Evolutionary conservation across 2,888 invertebrate species (phyloP).

Genomic region (Megaustenia siamemsis): DNA sequence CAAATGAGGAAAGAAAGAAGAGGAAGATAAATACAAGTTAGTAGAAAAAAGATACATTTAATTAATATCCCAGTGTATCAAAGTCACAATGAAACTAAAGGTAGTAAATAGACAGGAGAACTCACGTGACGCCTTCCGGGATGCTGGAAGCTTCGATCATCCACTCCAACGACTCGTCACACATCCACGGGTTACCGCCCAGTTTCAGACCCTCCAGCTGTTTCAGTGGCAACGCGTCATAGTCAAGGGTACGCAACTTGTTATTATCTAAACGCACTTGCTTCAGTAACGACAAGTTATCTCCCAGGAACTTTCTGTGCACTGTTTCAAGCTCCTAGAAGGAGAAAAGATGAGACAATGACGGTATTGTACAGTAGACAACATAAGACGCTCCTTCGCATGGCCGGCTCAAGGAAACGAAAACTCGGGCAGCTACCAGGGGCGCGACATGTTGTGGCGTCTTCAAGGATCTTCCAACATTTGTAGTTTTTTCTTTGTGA

Average conservation of each 20-base stretch:
- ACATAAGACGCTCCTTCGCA: no score
- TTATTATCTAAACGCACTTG: conserved; percentile 35
- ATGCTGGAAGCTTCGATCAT: conserved; percentile 20
- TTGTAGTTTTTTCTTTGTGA: no score
- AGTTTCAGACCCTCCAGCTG: conserved; percentile 31
- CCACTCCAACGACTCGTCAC: conserved; percentile 36
- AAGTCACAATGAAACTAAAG: no score
- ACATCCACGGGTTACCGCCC: conserved; percentile 39
- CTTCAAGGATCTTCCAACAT: no score
- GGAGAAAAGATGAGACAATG: background rate
- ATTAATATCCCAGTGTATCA: no score
- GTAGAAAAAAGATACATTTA: no score
- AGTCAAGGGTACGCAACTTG: conserved; percentile 12
- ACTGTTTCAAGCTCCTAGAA: conserved; percentile 15
- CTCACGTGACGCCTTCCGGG: conserved; percentile 14
- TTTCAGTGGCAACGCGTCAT: conserved; percentile 40
- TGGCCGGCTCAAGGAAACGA: no score
- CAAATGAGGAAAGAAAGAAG: no score
- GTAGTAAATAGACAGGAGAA: background rate
- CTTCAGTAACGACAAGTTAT: background rate
- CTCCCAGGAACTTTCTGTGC: conserved; percentile 26
- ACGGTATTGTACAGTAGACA: no score
- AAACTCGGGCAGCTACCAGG: no score
- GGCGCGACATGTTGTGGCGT: no score
- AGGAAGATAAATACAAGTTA: no score